phyloP scores from a whole-genome alignment of 2,888 invertebrate species.

The Diarsia brunnea region DNA sequence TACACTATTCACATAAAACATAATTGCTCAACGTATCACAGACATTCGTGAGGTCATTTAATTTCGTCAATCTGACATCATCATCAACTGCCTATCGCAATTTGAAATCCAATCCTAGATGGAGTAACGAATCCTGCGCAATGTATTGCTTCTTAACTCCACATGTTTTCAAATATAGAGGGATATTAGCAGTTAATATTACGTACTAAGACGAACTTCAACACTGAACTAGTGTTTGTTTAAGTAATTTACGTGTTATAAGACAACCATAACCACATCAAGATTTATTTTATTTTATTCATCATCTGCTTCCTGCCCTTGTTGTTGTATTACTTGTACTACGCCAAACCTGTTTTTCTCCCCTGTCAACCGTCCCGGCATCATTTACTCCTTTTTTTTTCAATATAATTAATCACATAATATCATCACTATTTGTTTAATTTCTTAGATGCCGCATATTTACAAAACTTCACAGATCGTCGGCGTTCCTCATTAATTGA shows the following conservation, averaged over 20 bases:
- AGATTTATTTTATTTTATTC: no score
- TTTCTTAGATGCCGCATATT: background rate
- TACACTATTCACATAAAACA: background rate
- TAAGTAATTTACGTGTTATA: background rate
- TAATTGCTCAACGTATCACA: background rate
- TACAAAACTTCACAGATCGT: background rate
- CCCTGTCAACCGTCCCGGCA: background rate
- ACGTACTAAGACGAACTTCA: background rate
- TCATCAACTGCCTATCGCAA: constrained; percentile 11
- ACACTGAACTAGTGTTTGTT: background rate
- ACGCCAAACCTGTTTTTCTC: background rate
- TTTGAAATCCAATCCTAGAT: constrained; percentile 32
- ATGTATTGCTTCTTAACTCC: constrained; percentile 26
- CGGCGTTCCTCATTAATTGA: background rate
- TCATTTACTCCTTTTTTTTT: background rate
- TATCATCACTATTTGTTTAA: no score
- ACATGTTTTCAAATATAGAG: background rate
- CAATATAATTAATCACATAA: background rate
- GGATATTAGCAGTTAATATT: background rate
- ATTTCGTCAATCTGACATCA: constrained; percentile 32
- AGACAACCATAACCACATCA: background rate
- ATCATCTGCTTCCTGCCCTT: background rate
- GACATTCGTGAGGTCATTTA: background rate
- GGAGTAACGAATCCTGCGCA: constrained; percentile 27
- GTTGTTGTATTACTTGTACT: background rate